Evolutionary conservation across 2,888 invertebrate species (phyloP), one percentile per base, ranked within the genome.

Genomic region (Melieria picta): DNA sequence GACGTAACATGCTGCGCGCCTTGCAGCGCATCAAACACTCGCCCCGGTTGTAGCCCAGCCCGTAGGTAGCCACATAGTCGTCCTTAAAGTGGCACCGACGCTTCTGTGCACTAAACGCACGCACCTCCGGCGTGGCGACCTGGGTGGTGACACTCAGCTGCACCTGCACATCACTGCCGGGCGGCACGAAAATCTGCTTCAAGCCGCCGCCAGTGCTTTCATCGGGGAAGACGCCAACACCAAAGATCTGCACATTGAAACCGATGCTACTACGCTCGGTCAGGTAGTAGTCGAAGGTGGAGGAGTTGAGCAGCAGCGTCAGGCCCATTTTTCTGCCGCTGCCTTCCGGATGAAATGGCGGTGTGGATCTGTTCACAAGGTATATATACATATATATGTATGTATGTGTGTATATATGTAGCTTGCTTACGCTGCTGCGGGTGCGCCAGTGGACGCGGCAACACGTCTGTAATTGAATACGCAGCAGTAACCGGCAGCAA

Each of bases 61-160:
- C 76, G 52, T 76, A 76, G 16, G 71, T 62, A 7, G 48, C 55
- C 4, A 67, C 64, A 2, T 75, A 72, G 71, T 84, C 84, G 42
- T 77, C 74, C 3, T 72, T 73, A 66, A 85, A 83, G 64, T 80
- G 79, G 61, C 85, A 85, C 6, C 75, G 78, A 1, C 84, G 79
- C 50, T 81, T 77, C 0, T 47, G 45, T 4, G 79, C 60, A 4
- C 76, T 75, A 67, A 78, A 80, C 5, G 30, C 43, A 4, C 72
- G 74, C 0, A 80, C 72, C 58, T 80, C 77, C 0, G 74, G 48
- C 9, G 79, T 75, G 1, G 80, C 78, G 3, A 55, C 64, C 46
- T 81, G 76, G 0, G 76, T 73, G 1, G 75, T 65, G 0, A 80
- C 70, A 9, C 46, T 58, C 4, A 84, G 30, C 6, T 76, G 71